A percentile compares a stretch with the other conserved stretches of the same genome.
Conservation (phyloP, 2,888 invertebrate genomes). For the Steromphala cineraria region DNA sequence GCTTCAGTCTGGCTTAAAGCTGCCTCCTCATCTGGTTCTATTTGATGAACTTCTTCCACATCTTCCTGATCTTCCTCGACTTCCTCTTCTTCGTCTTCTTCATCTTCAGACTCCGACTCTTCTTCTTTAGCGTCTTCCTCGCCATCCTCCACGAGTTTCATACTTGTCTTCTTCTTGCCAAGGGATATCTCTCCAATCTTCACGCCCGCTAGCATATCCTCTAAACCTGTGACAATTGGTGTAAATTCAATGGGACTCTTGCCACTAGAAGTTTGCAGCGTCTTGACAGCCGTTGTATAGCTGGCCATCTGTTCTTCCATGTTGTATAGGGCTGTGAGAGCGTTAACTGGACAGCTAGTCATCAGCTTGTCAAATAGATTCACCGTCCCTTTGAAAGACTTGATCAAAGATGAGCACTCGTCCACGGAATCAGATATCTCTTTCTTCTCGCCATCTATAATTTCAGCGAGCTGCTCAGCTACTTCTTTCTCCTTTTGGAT, state of each 20-base stretch:
- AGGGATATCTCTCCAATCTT: neutral
- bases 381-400: neutral
- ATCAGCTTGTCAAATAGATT: neutral
- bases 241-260: neutral
- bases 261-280: neutral
- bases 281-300: neutral
- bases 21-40: neutral
- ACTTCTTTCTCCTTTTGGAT: conserved; percentile 18
- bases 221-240: neutral
- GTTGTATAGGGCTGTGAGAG: neutral
- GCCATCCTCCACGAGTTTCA: neutral
- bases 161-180: neutral
- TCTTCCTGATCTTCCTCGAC: neutral
- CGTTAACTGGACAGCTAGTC: neutral
- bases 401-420: neutral
- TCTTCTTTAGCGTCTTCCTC: neutral
- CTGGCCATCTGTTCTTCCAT: neutral
- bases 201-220: neutral
- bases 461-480: neutral
- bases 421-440: neutral
- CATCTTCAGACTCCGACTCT: neutral
- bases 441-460: conserved; percentile 12
- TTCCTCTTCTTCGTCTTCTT: neutral
- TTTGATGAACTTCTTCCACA: too few relatives aligned
- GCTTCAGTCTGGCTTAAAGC: neutral